phyloP scores from a whole-genome alignment of 2,113 vertebrate genomes.

The Bombycilla garrulus region DNA sequence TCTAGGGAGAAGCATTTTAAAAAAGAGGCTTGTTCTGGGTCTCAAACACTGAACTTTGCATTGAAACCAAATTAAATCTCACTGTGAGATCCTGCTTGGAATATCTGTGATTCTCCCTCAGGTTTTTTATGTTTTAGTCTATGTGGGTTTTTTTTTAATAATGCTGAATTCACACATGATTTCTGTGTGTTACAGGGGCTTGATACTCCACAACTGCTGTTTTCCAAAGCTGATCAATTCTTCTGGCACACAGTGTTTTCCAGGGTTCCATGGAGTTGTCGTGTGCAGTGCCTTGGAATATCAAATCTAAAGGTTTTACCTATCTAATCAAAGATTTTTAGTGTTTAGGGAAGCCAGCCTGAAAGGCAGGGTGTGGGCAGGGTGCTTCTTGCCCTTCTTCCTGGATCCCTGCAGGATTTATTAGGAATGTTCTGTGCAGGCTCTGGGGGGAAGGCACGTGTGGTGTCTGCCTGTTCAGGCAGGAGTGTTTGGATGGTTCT shows the following conservation, averaged over 20 bases:
- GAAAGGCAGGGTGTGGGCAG: neutral
- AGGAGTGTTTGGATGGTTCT: neutral
- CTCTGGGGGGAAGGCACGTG: neutral
- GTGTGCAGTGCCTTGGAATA: neutral
- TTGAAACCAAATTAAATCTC: neutral
- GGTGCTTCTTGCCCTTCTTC: neutral
- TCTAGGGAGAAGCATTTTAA: neutral
- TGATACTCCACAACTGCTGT: neutral
- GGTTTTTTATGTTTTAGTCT: neutral
- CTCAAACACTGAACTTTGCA: neutral
- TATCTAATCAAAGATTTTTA: neutral
- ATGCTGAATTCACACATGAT: neutral
- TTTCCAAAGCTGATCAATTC: neutral
- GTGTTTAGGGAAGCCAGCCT: neutral
- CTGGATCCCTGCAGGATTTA: neutral
- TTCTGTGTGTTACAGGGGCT: neutral
- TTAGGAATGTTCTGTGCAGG: neutral
- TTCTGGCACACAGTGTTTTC: neutral
- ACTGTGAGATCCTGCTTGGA: neutral
- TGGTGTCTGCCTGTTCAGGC: neutral
- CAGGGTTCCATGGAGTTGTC: neutral
- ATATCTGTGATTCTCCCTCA: neutral
- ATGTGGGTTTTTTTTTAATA: neutral
- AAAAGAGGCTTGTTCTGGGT: neutral
- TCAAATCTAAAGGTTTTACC: neutral